phyloP scores from a whole-genome alignment of 2,113 vertebrate species.

The Orthochromis malagaraziensis region DNA sequence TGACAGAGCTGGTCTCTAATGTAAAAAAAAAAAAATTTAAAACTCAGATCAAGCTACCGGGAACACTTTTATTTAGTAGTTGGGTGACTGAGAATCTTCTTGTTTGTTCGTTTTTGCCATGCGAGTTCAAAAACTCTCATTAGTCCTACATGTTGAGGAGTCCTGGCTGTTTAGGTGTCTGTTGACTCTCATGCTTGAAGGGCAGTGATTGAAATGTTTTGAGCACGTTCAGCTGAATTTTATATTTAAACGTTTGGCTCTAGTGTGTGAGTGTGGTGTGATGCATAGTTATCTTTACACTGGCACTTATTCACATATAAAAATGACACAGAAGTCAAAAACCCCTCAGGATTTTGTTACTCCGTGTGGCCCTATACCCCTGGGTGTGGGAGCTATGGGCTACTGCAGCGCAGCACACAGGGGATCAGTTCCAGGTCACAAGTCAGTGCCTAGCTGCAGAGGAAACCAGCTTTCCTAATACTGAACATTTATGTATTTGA shows the following conservation, averaged over 20 bases:
- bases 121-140: not conserved
- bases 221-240: not conserved
- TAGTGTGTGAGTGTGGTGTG: not conserved
- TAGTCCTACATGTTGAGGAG: not conserved
- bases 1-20: conserved; percentile 60
- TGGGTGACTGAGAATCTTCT: not conserved
- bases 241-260: not conserved
- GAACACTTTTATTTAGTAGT: not conserved
- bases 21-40: not conserved
- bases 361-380: not conserved
- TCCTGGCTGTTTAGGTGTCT: not conserved
- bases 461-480: not conserved
- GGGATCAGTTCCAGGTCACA: not conserved
- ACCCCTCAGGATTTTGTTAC: not conserved
- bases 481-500: not conserved
- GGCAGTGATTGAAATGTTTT: not conserved
- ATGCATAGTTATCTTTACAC: not conserved
- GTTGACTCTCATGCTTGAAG: not conserved
- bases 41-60: not conserved
- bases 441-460: not conserved
- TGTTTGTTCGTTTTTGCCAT: not conserved
- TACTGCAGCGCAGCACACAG: not conserved
- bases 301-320: not conserved
- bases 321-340: not conserved
- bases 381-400: not conserved